phyloP scores from a whole-genome alignment of 2,888 invertebrate genomes.

The Acanthosepion esculentum region DNA sequence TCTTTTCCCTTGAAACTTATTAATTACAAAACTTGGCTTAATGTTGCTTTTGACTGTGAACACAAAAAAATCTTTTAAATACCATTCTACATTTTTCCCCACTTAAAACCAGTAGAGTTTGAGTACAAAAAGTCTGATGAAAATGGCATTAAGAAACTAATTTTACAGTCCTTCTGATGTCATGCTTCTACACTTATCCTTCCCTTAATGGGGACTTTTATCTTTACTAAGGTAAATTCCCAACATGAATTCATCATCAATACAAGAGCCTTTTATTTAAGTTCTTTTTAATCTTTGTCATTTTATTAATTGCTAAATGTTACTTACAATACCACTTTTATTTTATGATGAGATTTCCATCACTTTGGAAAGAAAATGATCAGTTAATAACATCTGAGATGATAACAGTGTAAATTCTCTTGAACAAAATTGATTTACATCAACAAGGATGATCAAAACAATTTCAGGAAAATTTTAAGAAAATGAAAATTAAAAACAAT shows the following conservation, averaged over 20 bases:
- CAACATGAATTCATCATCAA: neutral
- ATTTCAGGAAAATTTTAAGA: too few relatives aligned
- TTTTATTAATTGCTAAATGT: neutral
- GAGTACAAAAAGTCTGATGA: neutral
- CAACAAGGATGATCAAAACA: neutral
- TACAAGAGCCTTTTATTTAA: neutral
- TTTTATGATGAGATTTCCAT: neutral
- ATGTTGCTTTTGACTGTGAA: neutral
- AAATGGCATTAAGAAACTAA: neutral
- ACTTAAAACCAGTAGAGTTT: neutral
- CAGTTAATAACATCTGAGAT: slow-evolving; percentile 1
- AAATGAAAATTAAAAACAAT: neutral
- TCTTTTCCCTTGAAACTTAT: neutral
- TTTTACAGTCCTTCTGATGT: neutral
- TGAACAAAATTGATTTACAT: neutral
- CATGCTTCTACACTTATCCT: neutral
- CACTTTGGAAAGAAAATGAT: neutral
- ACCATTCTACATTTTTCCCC: neutral
- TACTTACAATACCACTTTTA: neutral
- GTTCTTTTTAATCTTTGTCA: neutral
- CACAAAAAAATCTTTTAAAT: neutral
- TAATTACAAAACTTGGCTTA: neutral
- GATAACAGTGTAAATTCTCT: neutral
- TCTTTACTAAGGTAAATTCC: slow-evolving; percentile 33
- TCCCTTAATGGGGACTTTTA: neutral